Percentiles rank a stretch among this genome's conserved stretches.
These are phyloP conservation scores for Apistogramma diplotaenia DNA, from an alignment of 2,113 vertebrate species.

Conservation along the genomic window DNA sequence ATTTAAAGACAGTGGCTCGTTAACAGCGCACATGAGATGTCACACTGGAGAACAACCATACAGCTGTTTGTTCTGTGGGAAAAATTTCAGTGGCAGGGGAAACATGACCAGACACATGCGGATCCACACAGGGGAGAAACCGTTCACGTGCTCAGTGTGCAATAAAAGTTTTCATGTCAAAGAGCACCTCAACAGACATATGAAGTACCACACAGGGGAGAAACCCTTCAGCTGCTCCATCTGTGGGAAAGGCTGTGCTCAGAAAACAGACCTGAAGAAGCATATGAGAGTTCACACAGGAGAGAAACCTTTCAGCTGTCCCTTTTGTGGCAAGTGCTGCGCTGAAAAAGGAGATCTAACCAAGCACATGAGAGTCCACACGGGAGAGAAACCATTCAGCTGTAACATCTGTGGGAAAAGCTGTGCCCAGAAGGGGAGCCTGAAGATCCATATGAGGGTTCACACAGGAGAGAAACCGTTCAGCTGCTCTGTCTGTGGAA, in stretches of 20 bases:
- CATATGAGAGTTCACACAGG: not conserved
- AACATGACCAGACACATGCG: conserved; percentile 52
- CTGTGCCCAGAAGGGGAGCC: not conserved
- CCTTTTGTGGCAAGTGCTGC: not conserved
- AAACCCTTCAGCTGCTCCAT: not conserved
- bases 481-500: conserved; percentile 1
- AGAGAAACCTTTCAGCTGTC: not conserved
- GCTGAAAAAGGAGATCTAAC: not conserved
- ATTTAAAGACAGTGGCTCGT: conserved; percentile 41
- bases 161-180: not conserved
- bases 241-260: not conserved
- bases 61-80: conserved; percentile 48
- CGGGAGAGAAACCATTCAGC: conserved; percentile 1
- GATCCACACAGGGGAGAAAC: conserved; percentile 4
- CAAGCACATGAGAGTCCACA: not conserved
- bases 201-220: not conserved
- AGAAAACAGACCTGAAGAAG: not conserved
- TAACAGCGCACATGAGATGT: conserved; percentile 44
- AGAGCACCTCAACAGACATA: not conserved
- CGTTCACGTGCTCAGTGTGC: not conserved
- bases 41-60: conserved; percentile 57
- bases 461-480: not conserved
- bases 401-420: not conserved
- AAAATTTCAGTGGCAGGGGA: conserved; percentile 42
- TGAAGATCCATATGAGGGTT: conserved; percentile 3